Base-by-base conservation (phyloP, 2,888 invertebrate species). In the Corbicula japonica region DNA sequence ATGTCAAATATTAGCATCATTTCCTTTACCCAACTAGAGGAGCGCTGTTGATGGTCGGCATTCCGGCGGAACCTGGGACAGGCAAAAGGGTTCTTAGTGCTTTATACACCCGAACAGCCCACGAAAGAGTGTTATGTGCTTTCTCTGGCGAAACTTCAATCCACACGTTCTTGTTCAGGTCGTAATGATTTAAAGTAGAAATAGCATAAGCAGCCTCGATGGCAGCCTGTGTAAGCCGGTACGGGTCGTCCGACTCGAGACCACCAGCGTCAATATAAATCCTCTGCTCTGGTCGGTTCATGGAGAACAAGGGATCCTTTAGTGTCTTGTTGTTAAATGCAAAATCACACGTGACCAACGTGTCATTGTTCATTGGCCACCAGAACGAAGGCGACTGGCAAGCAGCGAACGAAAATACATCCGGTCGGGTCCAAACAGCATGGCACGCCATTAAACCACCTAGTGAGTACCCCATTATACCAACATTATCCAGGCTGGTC, bases 301-400 rank as follows among this genome's bases (percentile, higher is more conserved):
- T 8, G 15, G 35, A 23, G 3, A 68, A 46, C 2, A 10, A 10
- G 4, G 41, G 21, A 32, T 77, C 44, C 30, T 38, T 62, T 4
- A 77, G 21, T 2, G 72, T 68, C 28, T 48, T 41, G 26, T 68
- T 73, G n/a, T 54, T 41, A 26, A 72, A 77, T 21, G 63, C 63
- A 52, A 77, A 77, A 2, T 48, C 66, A 50, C 34, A 12, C 2
- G 5, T 28, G 18, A 15, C 28, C 2, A 30, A 21, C 2, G 41
- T 32, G 15, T 23, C 32, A 15, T 38, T 63, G n/a, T 63, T 63
- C 2, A 23, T 30, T n/a, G 66, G 76, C 76, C 71, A 72, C 77
- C 77, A 77, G n/a, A 77, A 63, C 23, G 72, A 73, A 3, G 77
- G 68, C 5, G 72, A 72, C 52, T 72, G 72, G 30, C 77, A 77